Evolutionary conservation across 2,888 invertebrate species (phyloP), one percentile per base, ranked within the genome.

Genomic region (Athalia circularis): DNA sequence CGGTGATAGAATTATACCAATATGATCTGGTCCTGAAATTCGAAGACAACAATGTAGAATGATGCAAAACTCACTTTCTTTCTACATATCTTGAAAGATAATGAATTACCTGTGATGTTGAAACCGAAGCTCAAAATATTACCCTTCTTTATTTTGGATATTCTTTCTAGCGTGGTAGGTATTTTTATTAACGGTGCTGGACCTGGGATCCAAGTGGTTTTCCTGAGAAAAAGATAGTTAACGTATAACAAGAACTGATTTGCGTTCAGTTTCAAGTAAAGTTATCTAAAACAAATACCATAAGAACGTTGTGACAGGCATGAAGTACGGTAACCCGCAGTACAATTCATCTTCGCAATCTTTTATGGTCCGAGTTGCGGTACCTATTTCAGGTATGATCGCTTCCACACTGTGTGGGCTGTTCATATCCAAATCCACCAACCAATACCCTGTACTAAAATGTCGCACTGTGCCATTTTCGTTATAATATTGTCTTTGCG

Each of bases 291-390:
- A 80, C 68, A 82, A 81, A 83, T 91, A 92, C 92, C 92, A 92
- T 83, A 96, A 91, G 85, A 95, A 93, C 74, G 93, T 91, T 80
- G 93, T 91, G 83, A 95, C 94, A 57, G 96, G 96, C 89, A 96
- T 94, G 87, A 94, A 93, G 91, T 95, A 96, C 11, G 96, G 96
- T 90, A 95, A 91, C 79, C 96, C 96, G 91, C 96, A 96, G 91
- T 95, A 96, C 82, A 94, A 90, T 89, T 93, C 92, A 78, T 91
- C 90, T 72, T 91, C 89, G 89, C 96, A 96, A 83, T 94, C 91
- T 87, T 91, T 87, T 15, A 90, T 87, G 47, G 92, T 91, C 77
- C 91, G 84, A 82, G 90, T 83, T 9, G 92, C 92, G 79, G 89
- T 87, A 82, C 86, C 86, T 86, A 93, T 88, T 88, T 93, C 92